Evolutionary conservation across 2,113 vertebrate genomes (phyloP), one percentile per base, ranked within the genome.

Genomic region (Pachypanchax playfairii): DNA sequence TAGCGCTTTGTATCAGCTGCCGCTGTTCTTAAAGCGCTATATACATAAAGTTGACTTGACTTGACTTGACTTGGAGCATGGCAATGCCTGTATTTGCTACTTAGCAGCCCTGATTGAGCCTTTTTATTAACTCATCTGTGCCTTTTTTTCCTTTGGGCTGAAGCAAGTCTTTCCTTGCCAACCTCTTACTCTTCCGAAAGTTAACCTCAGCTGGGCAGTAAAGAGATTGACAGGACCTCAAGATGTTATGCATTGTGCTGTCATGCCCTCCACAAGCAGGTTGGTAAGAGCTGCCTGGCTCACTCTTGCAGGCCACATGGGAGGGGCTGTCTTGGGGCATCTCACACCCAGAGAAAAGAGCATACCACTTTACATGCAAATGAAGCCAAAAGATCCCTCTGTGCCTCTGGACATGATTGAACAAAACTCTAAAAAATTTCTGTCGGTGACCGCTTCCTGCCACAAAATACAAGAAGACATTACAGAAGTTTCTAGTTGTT

Each of bases 281-380:
- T 77, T 80, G 82, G 68, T 50, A 80, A 75, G 80, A 80, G 73
- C 73, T 87, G 84, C 83, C 79, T 89, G 84, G 66, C 59, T 73
- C 75, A 64, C 77, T 69, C 67, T 76, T 77, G 83, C 67, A 49
- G 70, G 67, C 79, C 83, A 80, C 79, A 59, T 60, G 82, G 83
- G 86, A 89, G 78, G 84, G 83, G 53, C 67, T 71, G 85, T 87
- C 79, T 88, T 65, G 77, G 82, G 75, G 87, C 82, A 80, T 70
- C 75, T 84, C 80, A 79, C 53, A 46, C 73, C 83, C 74, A 80
- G 75, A 75, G 69, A 83, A 62, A 69, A 77, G 76, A 25, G 21
- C 59, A 58, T 70, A 75, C 72, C 82, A 88, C 87, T 92, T 89
- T 87, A 89, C 85, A 90, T 91, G 89, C 84, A 92, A 91, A 92